Percentiles rank a stretch among this genome's conserved stretches.
Conservation (phyloP, 2,888 invertebrate genomes). For the Spodoptera exigua region DNA sequence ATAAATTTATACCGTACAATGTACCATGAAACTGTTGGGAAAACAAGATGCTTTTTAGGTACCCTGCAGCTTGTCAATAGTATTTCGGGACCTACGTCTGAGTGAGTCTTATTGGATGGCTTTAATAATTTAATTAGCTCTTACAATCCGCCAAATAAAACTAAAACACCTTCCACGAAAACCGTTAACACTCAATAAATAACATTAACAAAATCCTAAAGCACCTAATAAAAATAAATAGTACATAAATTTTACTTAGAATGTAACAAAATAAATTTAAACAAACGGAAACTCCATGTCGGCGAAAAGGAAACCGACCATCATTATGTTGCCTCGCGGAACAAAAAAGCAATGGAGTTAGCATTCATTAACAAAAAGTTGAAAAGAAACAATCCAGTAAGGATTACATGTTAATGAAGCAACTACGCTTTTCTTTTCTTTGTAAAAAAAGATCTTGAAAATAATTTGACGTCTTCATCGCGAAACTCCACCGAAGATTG, state of each 20-base stretch:
- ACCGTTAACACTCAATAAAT: constrained; percentile 33
- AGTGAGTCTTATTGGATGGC: no score
- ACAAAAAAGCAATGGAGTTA: constrained; percentile 44
- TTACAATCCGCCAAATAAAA: no score
- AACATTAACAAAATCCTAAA: constrained; percentile 36
- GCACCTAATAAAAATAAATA: constrained; percentile 39
- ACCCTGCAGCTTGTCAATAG: no score
- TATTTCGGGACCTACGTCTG: no score
- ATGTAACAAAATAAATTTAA: constrained; percentile 35
- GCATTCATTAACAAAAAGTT: constrained; percentile 44
- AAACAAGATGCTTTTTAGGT: constrained; percentile 29
- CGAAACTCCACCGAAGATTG: constrained; percentile 42
- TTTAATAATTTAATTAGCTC: no score
- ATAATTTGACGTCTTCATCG: constrained; percentile 37
- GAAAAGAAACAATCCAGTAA: constrained; percentile 23
- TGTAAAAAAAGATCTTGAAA: constrained; percentile 17
- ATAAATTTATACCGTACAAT: constrained; percentile 51
- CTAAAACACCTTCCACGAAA: constrained; percentile 10
- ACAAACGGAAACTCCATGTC: constrained; percentile 42
- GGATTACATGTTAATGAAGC: constrained; percentile 40
- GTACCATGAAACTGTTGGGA: constrained; percentile 43
- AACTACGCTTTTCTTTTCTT: constrained; percentile 11
- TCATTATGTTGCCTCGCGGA: constrained; percentile 22
- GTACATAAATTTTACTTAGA: constrained; percentile 25
- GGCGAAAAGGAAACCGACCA: constrained; percentile 34